Conservation (phyloP, 2,888 invertebrate species). For the Melanostoma scalare region DNA sequence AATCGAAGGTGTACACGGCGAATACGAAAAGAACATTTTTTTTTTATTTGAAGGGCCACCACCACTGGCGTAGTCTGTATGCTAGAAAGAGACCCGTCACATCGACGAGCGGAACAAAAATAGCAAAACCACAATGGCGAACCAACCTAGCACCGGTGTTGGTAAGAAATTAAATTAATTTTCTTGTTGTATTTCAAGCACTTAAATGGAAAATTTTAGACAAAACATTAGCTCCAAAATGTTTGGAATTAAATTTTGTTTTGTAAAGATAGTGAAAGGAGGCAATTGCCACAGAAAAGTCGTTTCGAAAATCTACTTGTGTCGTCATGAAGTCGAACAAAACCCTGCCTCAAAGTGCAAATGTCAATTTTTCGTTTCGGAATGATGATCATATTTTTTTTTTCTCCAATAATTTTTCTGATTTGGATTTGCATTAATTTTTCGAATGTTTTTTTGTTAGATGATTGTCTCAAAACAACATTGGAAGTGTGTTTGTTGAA, state of each 20-base stretch:
- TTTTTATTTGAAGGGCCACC: constrained; percentile 63
- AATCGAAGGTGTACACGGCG: constrained; percentile 72
- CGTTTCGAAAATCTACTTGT: constrained; percentile 45
- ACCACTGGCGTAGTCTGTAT: constrained; percentile 60
- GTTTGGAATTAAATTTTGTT: constrained; percentile 24
- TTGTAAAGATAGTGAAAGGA: not conserved
- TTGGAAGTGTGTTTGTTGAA: not conserved
- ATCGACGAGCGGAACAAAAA: constrained; percentile 73
- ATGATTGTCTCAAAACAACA: not conserved
- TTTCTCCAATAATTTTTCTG: constrained; percentile 21
- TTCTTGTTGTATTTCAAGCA: constrained; percentile 73
- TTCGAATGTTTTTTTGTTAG: not conserved
- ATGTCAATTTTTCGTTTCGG: constrained; percentile 66
- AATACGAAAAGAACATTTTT: constrained; percentile 41
- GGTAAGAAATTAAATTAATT: constrained; percentile 85
- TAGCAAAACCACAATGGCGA: constrained; percentile 86
- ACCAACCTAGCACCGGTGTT: constrained; percentile 94
- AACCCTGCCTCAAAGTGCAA: constrained; percentile 71
- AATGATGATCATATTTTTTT: constrained; percentile 21
- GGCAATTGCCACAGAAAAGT: constrained; percentile 34
- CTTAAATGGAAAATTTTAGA: constrained; percentile 11
- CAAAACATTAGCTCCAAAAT: constrained; percentile 30
- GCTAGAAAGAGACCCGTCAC: constrained; percentile 69
- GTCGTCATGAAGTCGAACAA: constrained; percentile 44
- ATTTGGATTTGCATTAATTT: constrained; percentile 27